These are phyloP conservation scores for Trachymyrmex septentrionalis DNA, from an alignment of 1,140 invertebrate genomes.

Conservation along the genomic window DNA sequence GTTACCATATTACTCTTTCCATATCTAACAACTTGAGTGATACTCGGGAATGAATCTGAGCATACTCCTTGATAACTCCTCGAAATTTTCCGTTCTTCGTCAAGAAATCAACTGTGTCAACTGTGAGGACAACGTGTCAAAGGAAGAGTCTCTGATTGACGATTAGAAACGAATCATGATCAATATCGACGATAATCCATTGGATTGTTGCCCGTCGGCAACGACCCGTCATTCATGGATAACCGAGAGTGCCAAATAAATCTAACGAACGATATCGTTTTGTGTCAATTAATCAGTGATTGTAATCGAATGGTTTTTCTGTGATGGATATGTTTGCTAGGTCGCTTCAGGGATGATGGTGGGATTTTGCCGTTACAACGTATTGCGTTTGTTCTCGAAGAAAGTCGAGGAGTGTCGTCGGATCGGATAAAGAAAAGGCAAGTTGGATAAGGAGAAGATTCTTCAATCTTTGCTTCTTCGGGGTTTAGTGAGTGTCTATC, in stretches of 20 bases:
- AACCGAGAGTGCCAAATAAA: background rate
- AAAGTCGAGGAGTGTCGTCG: background rate
- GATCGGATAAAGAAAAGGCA: background rate
- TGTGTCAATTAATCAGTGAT: background rate
- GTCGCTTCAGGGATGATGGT: background rate
- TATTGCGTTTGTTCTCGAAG: no score
- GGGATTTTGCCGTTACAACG: background rate
- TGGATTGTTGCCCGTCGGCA: background rate
- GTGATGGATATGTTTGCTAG: background rate
- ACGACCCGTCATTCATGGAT: background rate
- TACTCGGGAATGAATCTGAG: no score
- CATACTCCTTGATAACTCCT: no score
- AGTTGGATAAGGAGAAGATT: background rate
- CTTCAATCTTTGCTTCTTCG: background rate
- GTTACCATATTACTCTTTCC: no score
- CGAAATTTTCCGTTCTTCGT: background rate
- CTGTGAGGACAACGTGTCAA: no score
- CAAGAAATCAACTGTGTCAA: background rate
- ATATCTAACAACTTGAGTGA: no score
- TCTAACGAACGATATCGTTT: background rate
- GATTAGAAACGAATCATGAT: background rate
- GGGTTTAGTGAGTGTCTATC: background rate
- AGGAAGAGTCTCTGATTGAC: background rate
- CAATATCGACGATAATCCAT: background rate
- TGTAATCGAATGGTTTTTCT: background rate